These are phyloP conservation scores for Turritopsis rubra DNA, from an alignment of 30 jellyfish, hydroid and myxozoan genomes.

Conservation along the genomic window DNA sequence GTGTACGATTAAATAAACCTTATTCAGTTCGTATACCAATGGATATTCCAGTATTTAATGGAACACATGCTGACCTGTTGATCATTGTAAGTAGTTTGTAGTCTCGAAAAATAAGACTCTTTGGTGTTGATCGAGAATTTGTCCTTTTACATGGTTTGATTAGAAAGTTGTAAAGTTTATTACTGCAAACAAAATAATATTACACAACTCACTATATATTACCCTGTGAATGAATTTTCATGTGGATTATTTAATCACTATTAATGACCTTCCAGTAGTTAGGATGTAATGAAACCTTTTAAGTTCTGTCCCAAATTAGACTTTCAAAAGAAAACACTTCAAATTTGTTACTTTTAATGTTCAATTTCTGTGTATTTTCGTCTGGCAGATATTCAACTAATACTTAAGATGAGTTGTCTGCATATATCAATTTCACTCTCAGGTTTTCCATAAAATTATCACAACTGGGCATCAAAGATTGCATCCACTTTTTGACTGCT, in stretches of 20 bases:
- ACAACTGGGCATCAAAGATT: slow-evolving; percentile 98
- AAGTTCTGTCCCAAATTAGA: no score
- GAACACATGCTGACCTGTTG: slow-evolving; percentile 95
- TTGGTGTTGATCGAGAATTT: neutral
- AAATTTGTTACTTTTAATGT: no score
- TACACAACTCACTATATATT: no score
- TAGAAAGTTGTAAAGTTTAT: neutral
- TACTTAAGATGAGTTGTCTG: neutral
- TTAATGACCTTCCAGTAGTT: no score
- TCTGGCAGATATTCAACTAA: no score
- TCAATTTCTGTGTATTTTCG: no score
- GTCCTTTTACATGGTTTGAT: neutral
- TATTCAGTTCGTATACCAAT: slow-evolving; percentile 83
- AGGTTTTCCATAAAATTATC: slow-evolving; percentile 96
- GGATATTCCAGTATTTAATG: slow-evolving; percentile 98
- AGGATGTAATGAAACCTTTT: no score
- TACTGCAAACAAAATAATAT: neutral
- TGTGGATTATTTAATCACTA: no score
- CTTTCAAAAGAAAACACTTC: no score
- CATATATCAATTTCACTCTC: no score
- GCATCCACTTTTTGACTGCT: slow-evolving; percentile 96
- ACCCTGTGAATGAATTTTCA: no score
- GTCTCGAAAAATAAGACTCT: neutral
- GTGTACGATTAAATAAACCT: slow-evolving; percentile 95
- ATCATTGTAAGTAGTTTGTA: slow-evolving; percentile 59